A percentile compares a stretch with the other conserved stretches of the same genome.
Evolutionary conservation across 1,140 invertebrate species (phyloP).

Genomic region (Drosophila obscura): DNA sequence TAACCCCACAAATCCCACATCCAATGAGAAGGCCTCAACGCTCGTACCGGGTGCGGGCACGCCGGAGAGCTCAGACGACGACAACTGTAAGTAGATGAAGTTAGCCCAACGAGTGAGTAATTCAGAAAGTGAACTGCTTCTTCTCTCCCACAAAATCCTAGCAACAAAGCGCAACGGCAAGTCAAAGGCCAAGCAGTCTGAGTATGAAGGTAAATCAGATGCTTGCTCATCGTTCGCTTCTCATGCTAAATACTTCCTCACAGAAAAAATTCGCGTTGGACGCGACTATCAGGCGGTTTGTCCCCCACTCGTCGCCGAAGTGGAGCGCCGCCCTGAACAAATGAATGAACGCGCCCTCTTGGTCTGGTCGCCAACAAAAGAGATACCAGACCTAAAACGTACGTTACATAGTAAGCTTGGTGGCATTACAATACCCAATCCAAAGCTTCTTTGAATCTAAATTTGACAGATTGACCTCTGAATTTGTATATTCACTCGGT

Average conservation of each 20-base stretch:
- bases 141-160: conserved; percentile 23
- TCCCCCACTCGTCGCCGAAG: conserved; percentile 89
- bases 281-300: conserved; percentile 96
- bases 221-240: background rate
- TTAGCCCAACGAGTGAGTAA: background rate
- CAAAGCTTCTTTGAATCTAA: too few relatives aligned
- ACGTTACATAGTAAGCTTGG: conserved; percentile 77
- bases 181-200: conserved; percentile 79
- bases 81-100: conserved; percentile 87
- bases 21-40: conserved; percentile 56
- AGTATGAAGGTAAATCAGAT: conserved; percentile 75
- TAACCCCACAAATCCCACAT: conserved; percentile 28
- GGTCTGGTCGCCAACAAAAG: conserved; percentile 96
- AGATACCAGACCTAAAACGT: conserved; percentile 94
- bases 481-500: too few relatives aligned
- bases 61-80: conserved; percentile 92
- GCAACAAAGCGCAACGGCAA: conserved; percentile 82
- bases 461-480: too few relatives aligned
- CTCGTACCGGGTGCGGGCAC: conserved; percentile 69
- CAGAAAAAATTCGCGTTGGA: conserved; percentile 96
- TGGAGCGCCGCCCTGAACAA: conserved; percentile 86
- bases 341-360: conserved; percentile 93
- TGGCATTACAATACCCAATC: background rate
- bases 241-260: background rate
- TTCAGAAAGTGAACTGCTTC: background rate